Conservation (phyloP, 2,888 invertebrate species). For the Penaeus monodon region DNA sequence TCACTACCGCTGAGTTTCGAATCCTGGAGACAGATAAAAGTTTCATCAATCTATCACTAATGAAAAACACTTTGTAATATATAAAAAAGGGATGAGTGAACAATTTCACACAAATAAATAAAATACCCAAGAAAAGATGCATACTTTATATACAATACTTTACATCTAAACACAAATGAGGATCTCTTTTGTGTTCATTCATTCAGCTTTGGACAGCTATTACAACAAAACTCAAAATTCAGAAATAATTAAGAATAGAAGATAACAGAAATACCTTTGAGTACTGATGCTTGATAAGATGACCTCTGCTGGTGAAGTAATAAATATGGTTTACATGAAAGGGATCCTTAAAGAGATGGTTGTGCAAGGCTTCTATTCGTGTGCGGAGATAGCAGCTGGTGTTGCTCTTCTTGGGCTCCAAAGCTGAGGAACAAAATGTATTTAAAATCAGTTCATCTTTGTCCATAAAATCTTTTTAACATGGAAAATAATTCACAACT, state of each 20-base stretch:
- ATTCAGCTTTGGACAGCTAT: too few species aligned
- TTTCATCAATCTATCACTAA: neutral
- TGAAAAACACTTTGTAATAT: neutral
- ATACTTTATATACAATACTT: too few species aligned
- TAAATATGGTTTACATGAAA: slow-evolving; percentile 45
- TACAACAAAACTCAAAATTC: neutral
- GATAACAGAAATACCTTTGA: slow-evolving; percentile 40
- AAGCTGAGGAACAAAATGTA: neutral
- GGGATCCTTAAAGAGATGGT: slow-evolving; percentile 60
- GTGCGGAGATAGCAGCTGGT: slow-evolving; percentile 53
- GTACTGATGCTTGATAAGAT: slow-evolving; percentile 46
- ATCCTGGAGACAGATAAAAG: slow-evolving; percentile 26
- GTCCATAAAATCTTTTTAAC: too few species aligned
- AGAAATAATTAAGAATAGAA: slow-evolving; percentile 5
- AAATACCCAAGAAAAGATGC: too few species aligned
- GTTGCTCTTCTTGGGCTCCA: neutral
- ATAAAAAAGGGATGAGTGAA: neutral
- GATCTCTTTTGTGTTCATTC: neutral
- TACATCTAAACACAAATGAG: neutral
- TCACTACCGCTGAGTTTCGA: slow-evolving; percentile 36
- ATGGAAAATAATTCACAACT: too few species aligned
- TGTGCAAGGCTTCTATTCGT: slow-evolving; percentile 56
- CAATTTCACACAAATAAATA: too few species aligned
- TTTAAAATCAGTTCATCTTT: too few species aligned
- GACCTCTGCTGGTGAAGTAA: slow-evolving; percentile 58